Base-by-base conservation (phyloP, 2,888 invertebrate species). In the Cremastinae sp. region DNA sequence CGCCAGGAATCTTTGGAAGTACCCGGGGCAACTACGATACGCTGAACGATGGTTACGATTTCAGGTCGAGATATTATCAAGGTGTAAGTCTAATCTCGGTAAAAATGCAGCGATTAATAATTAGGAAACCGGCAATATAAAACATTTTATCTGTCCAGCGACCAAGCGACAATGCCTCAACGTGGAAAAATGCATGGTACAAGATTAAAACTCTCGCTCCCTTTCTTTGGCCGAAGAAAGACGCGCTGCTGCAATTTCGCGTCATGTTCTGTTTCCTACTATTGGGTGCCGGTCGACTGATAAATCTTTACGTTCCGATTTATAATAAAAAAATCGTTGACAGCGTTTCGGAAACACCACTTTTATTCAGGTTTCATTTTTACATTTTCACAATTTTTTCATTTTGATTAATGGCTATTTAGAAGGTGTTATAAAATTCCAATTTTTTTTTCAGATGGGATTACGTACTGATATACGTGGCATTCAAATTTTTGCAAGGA, bases 221-320 rank as follows among this genome's bases (percentile, higher is more conserved):
- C 0, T 98, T 97, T 91, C 91, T 99, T 37, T 99, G 99, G 99
- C 99, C 99, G 0, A 95, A 94, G 84, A 96, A 94, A 83, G 95
- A 95, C 86, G 64, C 91, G 16, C 83, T 92, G 7, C 92, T 99
- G 2, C 98, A 99, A 90, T 81, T 96, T 0, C 91, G 95, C 73
- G 98, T 99, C 0, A 72, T 97, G 14, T 85, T 96, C 70, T 98
- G 98, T 90, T 92, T 99, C 43, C 4, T 93, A 0, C 90, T 97
- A 8, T 92, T 99, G 55, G 89, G 93, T 8, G 92, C 91, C 10
- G 98, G 98, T 12, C 93, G 99, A 83, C 94, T 94, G 0, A 94
- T 97, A 81, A 99, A 98, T 91, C 91, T 99, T 1, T 96, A 93
- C 87, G 96, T 98, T 62, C 99, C 98, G 49, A 94, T 99, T 86